phyloP scores from a whole-genome alignment of 2,888 invertebrate genomes.

The Drosophila birchii region DNA sequence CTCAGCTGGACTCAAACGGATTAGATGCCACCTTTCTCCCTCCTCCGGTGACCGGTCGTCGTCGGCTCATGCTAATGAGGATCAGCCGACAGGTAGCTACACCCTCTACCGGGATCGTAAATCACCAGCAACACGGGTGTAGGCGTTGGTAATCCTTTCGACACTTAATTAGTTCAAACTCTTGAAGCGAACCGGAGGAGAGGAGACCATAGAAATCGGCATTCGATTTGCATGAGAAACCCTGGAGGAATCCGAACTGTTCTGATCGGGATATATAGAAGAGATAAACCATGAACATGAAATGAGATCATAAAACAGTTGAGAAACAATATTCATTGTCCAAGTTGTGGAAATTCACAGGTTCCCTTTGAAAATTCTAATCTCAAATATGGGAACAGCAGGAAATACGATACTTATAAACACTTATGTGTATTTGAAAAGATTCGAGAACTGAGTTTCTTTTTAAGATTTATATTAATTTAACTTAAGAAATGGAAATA shows the following conservation, averaged over 20 bases:
- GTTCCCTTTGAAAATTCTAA: constrained; percentile 9
- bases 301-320: constrained; percentile 34
- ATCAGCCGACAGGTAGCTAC: constrained; percentile 51
- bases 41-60: constrained; percentile 36
- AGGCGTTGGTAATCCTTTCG: constrained; percentile 70
- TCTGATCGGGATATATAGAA: neutral
- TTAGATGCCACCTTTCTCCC: constrained; percentile 21
- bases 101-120: constrained; percentile 34
- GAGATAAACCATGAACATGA: neutral
- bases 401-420: constrained; percentile 3
- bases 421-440: neutral
- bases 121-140: constrained; percentile 48
- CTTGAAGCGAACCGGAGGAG: constrained; percentile 2
- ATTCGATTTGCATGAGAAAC: constrained; percentile 32
- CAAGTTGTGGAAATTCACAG: constrained; percentile 44
- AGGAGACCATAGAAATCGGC: constrained; percentile 35
- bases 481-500: neutral
- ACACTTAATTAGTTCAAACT: constrained; percentile 66
- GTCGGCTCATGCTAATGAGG: constrained; percentile 54
- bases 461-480: neutral
- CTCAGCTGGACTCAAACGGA: constrained; percentile 22
- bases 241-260: neutral
- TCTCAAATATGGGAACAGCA: constrained; percentile 6
- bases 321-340: constrained; percentile 1
- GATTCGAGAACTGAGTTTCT: neutral